phyloP scores from a whole-genome alignment of 2,888 invertebrate species.

The Anticlea derivata region DNA sequence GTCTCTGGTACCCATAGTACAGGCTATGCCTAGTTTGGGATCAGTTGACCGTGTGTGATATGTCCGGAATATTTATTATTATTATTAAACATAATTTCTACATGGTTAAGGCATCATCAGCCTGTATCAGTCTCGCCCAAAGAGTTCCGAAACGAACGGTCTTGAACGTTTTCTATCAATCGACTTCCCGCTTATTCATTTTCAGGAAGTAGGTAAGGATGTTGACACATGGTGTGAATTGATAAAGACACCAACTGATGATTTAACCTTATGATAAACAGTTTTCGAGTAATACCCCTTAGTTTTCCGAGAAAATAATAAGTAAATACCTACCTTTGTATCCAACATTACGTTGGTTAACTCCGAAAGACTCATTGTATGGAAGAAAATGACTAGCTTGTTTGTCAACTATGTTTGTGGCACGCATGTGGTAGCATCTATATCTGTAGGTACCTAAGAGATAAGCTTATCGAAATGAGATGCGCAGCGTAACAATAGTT shows the following conservation, averaged over 20 bases:
- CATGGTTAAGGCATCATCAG: too few species aligned
- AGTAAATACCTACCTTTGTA: not conserved
- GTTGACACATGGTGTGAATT: constrained; percentile 43
- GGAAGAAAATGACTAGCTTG: not conserved
- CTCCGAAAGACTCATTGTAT: not conserved
- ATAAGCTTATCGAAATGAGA: not conserved
- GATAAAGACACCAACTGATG: constrained; percentile 11
- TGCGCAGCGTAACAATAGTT: too few species aligned
- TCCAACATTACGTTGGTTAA: not conserved
- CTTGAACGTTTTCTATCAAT: too few species aligned
- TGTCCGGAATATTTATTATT: too few species aligned
- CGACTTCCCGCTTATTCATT: too few species aligned
- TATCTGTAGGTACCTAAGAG: not conserved
- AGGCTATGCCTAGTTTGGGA: too few species aligned
- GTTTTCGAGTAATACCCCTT: constrained; percentile 31
- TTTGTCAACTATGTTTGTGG: constrained; percentile 1
- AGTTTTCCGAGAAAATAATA: constrained; percentile 38
- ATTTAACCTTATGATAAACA: constrained; percentile 11
- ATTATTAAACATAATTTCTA: too few species aligned
- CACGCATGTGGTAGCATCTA: not conserved
- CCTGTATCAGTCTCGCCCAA: too few species aligned
- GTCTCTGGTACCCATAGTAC: too few species aligned
- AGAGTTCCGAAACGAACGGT: too few species aligned
- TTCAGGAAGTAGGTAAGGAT: too few species aligned
- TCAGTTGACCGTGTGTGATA: too few species aligned